Base-by-base conservation (phyloP, 2,113 vertebrate species). In the Apteryx owenii region DNA sequence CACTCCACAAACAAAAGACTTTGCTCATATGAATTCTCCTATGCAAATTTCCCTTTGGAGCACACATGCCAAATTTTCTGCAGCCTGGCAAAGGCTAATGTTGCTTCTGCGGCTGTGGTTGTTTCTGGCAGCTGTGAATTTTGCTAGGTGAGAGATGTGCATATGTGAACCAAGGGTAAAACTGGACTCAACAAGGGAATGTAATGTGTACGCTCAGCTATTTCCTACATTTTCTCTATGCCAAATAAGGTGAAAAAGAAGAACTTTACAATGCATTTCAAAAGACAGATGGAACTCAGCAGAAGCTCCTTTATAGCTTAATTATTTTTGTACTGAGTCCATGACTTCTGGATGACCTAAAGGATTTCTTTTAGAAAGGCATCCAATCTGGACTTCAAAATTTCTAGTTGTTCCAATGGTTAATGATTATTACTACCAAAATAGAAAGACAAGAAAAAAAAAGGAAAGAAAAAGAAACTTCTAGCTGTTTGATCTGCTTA, bases 131-230 rank as follows among this genome's bases (percentile, higher is more conserved):
- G 87, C 50, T 85, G 79, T 77, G 68, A 85, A 81, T 95, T 89
- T 87, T 94, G 75, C 70, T 71, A 80, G 76, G 71, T 85, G 89
- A 81, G 56, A 95, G 26, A 73, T 87, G 89, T 64, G 81, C 89
- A 92, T 73, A 85, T 91, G 68, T 8, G 12, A 94, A 89, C 58
- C 29, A 82, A 69, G 42, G 17, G 26, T 58, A 44, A 89, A 80
- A 95, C 28, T 40, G 15, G 10, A 21, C 10, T 66, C 53, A 54
- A n/a, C 15, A 33, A 11, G 25, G 51, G 50, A 94, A 66, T 71
- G 61, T 81, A 40, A 56, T 78, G 21, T 65, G 21, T 48, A 70
- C 54, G 22, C 20, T 95, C 86, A 80, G 33, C 16, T 85, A 70
- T 70, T 90, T 80, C 81, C 58, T 85, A 6, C 1, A 1, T 42